Evolutionary conservation across 2,888 invertebrate species (phyloP).

Genomic region (Apeira syringaria): DNA sequence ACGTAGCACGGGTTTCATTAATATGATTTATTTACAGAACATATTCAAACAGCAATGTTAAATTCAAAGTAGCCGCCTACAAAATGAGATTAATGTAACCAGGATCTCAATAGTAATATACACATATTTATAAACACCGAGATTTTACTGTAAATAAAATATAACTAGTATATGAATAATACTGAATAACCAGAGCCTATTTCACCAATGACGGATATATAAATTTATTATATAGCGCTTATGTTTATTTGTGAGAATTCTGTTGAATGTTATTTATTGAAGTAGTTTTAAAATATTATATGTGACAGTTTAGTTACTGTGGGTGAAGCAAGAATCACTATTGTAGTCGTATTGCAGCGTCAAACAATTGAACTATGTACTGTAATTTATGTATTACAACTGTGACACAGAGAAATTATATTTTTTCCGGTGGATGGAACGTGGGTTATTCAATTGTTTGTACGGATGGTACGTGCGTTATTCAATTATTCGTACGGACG

Average conservation of each 20-base stretch:
- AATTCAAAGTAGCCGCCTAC: slow-evolving; percentile 43
- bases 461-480: too few relatives aligned
- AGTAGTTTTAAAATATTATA: not conserved
- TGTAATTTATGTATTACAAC: too few relatives aligned
- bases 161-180: slow-evolving; percentile 31
- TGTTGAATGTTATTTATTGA: not conserved
- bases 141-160: slow-evolving; percentile 35
- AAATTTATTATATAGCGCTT: not conserved
- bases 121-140: slow-evolving; percentile 63
- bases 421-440: too few relatives aligned
- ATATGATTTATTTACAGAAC: too few relatives aligned
- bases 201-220: slow-evolving; percentile 1
- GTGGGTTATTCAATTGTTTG: too few relatives aligned
- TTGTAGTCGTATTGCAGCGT: too few relatives aligned
- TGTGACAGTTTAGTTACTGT: not conserved
- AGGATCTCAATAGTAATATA: slow-evolving; percentile 76
- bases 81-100: slow-evolving; percentile 76
- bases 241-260: not conserved
- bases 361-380: too few relatives aligned
- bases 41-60: too few relatives aligned
- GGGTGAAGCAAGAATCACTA: too few relatives aligned
- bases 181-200: slow-evolving; percentile 8
- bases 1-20: too few relatives aligned
- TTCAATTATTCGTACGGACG: too few relatives aligned
- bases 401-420: too few relatives aligned